These are phyloP conservation scores for Dendrocincla tyrannina DNA, from an alignment of 2,797 vertebrate genomes.

Conservation along the genomic window DNA sequence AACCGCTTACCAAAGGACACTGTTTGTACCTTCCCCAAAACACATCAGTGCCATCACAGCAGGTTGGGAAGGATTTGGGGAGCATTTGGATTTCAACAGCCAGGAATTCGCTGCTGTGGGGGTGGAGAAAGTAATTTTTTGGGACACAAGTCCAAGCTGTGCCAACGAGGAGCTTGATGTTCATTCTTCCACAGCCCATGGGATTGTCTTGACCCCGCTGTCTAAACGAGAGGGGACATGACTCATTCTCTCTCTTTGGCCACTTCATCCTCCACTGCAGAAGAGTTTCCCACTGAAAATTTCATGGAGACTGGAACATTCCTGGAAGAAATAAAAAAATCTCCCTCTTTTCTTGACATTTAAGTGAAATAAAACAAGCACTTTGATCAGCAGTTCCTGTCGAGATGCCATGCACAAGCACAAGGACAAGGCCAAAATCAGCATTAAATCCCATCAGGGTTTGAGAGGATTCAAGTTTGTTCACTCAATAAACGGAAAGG, in stretches of 20 bases:
- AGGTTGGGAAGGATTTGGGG: background rate
- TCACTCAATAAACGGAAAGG: background rate
- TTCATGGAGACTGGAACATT: background rate
- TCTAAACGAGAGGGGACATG: background rate
- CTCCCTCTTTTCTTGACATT: background rate
- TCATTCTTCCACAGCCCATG: background rate
- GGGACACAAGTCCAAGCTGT: background rate
- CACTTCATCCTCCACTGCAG: background rate
- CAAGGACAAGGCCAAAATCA: background rate
- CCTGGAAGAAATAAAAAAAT: background rate
- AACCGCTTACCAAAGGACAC: background rate
- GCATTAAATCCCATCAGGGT: background rate
- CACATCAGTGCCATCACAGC: background rate
- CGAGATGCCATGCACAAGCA: background rate
- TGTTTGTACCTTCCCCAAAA: background rate
- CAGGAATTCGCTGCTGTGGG: background rate
- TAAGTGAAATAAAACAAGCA: background rate
- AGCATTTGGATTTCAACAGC: fast-evolving
- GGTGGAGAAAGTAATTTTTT: background rate
- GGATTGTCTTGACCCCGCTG: background rate
- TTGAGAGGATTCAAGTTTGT: background rate
- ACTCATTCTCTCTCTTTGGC: slow-evolving; percentile 13
- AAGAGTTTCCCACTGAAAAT: slow-evolving; percentile 14
- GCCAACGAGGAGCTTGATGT: background rate
- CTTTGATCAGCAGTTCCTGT: background rate